Conservation (phyloP, 2,113 vertebrate genomes). For the Nicator chloris region DNA sequence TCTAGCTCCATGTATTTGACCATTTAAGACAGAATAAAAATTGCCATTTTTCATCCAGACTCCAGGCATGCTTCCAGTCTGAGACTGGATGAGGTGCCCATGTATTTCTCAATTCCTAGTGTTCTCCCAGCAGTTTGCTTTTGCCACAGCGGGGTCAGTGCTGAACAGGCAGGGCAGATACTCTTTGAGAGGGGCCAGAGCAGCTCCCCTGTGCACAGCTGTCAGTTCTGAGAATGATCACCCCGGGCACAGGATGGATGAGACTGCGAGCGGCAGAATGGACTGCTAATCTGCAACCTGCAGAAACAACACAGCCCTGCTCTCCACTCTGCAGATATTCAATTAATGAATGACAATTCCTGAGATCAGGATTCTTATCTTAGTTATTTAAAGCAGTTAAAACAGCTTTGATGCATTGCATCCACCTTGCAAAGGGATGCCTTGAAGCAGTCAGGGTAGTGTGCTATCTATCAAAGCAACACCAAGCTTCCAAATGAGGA, state of each 20-base stretch:
- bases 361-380: conserved; percentile 27
- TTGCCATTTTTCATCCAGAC: not conserved
- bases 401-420: conserved; percentile 19
- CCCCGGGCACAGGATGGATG: not conserved
- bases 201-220: not conserved
- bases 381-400: conserved; percentile 28
- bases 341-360: not conserved
- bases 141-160: not conserved
- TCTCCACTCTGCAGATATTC: not conserved
- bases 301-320: not conserved
- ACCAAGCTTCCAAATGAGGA: not conserved
- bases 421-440: conserved; percentile 2
- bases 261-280: not conserved
- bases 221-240: not conserved
- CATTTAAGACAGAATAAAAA: not conserved
- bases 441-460: not conserved
- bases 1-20: not conserved
- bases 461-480: not conserved
- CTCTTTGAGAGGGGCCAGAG: not conserved
- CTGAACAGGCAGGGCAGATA: not conserved
- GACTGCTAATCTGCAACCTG: not conserved
- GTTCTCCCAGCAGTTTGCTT: not conserved
- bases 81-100: not conserved
- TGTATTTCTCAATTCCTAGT: not conserved
- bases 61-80: not conserved